These are phyloP conservation scores for Trachelus tabidus DNA, from an alignment of 2,888 invertebrate species.

Conservation along the genomic window DNA sequence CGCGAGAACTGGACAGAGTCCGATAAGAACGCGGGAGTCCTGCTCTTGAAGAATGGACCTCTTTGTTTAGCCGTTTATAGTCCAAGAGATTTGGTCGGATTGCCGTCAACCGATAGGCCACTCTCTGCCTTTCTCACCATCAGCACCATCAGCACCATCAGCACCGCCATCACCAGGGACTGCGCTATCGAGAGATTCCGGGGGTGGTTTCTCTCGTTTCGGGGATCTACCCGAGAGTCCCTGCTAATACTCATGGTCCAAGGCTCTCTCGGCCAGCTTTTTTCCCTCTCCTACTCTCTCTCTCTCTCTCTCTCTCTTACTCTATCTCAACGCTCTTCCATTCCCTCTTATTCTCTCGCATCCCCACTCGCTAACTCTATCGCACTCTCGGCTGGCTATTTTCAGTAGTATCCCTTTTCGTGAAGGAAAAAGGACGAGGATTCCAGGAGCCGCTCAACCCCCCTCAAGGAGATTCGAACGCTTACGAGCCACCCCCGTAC, in stretches of 20 bases:
- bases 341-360: background rate
- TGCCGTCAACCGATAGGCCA: slow-evolving; percentile 56
- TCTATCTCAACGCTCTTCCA: slow-evolving; percentile 23
- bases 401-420: too few relatives aligned
- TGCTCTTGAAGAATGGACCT: slow-evolving; percentile 61
- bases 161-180: slow-evolving; percentile 12
- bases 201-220: background rate
- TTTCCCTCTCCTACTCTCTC: slow-evolving; percentile 14
- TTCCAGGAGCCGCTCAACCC: background rate
- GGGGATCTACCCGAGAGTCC: slow-evolving; percentile 17
- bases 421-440: too few relatives aligned
- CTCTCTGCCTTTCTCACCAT: slow-evolving; percentile 21
- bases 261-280: slow-evolving; percentile 21
- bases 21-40: slow-evolving; percentile 56
- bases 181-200: background rate
- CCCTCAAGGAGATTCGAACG: slow-evolving; percentile 41
- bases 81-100: slow-evolving; percentile 65
- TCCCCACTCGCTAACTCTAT: background rate
- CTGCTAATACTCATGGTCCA: slow-evolving; percentile 46
- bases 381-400: too few relatives aligned
- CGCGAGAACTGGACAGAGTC: slow-evolving; percentile 56
- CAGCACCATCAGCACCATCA: slow-evolving; percentile 29
- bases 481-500: slow-evolving; percentile 52
- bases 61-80: slow-evolving; percentile 67
- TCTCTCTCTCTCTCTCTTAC: slow-evolving; percentile 18